Base-by-base conservation (phyloP, 2,888 invertebrate genomes). In the Caprella mutica region DNA sequence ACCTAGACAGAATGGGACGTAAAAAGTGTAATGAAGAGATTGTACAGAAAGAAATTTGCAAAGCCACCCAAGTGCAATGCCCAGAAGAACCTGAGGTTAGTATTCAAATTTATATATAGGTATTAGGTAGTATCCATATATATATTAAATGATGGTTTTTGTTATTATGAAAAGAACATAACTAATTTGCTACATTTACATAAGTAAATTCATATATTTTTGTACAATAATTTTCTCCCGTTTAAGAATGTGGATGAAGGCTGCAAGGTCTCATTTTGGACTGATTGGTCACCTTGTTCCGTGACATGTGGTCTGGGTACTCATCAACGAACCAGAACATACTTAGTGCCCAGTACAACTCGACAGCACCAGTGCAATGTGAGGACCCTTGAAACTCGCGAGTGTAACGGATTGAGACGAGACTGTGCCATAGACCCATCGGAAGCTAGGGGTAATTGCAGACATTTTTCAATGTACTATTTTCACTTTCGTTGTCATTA, bases 251-350 rank as follows among this genome's bases (percentile, higher is more conserved):
- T 55, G 33, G 68, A 68, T 35, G 78, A 76, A 2, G 71, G 82
- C 63, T 89, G 89, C 72, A 74, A 75, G 39, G 83, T 83, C 1
- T 78, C 80, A 0, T 78, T 79, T 52, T 90, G 89, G 89, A 79
- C 82, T 17, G 72, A 77, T 17, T 89, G 88, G 88, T 84, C 86
- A 42, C 84, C 88, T 68, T 94, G 93, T 73, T 88, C 89, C 0
- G 84, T 82, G 14, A 83, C 84, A 0, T 94, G 93, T 70, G 89
- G 89, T 3, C 73, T 82, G 12, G 88, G 89, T 9, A 77, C 85
- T 59, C 81, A 79, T 70, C 85, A 85, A 72, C 76, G 87, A 21
- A 81, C 85, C 35, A 79, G 92, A 5, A 76, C 88, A 65, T 69
- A 82, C 19, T 70, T 82, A 58, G 55, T 54, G 55, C 67, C 62